These are phyloP conservation scores for Drosophila rufa DNA, from an alignment of 1,140 invertebrate genomes.

Conservation along the genomic window DNA sequence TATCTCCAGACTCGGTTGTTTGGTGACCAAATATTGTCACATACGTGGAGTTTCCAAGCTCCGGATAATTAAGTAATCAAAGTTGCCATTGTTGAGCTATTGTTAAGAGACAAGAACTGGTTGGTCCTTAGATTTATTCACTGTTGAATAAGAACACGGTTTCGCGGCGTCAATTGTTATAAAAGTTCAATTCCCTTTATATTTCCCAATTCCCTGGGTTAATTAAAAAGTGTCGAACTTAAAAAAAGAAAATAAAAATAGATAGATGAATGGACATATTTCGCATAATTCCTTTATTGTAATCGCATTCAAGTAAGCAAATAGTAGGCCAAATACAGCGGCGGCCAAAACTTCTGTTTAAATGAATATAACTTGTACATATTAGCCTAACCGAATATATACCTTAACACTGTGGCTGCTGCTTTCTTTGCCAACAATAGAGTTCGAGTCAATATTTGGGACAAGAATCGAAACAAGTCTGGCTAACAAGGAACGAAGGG, in stretches of 20 bases:
- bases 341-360: not conserved
- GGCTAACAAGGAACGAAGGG: not conserved
- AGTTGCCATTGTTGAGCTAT: no score
- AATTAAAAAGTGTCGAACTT: no score
- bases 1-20: conserved; percentile 8
- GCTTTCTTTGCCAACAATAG: conserved; percentile 3
- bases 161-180: no score
- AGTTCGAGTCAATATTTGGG: conserved; percentile 9
- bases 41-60: conserved; percentile 2
- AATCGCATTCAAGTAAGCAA: not conserved
- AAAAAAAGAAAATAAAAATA: no score
- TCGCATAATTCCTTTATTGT: not conserved
- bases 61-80: conserved; percentile 8
- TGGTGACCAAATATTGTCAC: conserved; percentile 3
- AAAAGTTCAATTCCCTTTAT: no score
- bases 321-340: not conserved
- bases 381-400: no score
- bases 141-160: no score
- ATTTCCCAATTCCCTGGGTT: no score
- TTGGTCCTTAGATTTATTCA: no score
- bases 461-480: conserved; percentile 5
- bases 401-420: not conserved
- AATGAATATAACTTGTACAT: not conserved
- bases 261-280: no score
- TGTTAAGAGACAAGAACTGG: no score